phyloP scores from a whole-genome alignment of 2,113 vertebrate genomes.

The Sinocyclocheilus anshuiensis region DNA sequence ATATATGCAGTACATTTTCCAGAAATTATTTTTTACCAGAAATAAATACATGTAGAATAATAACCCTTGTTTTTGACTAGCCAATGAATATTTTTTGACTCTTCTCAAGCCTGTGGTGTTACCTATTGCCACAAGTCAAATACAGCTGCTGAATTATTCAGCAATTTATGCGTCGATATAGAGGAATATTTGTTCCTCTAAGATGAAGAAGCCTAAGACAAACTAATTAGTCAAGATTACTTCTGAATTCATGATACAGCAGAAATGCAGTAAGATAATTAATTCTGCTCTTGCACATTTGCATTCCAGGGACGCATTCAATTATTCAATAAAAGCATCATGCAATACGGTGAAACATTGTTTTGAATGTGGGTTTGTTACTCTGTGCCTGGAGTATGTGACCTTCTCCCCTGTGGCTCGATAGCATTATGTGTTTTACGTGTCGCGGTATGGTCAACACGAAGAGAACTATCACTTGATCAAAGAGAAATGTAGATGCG shows the following conservation, averaged over 20 bases:
- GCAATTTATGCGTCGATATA: background rate
- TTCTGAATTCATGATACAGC: constrained; percentile 32
- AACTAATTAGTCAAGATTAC: constrained; percentile 7
- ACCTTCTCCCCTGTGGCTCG: background rate
- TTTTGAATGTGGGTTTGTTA: background rate
- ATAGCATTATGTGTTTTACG: background rate
- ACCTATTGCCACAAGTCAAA: background rate
- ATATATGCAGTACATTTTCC: constrained; percentile 4
- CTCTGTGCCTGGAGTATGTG: background rate
- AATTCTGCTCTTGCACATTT: constrained; percentile 22
- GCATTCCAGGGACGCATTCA: constrained; percentile 15
- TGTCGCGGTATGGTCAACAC: background rate
- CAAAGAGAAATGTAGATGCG: constrained; percentile 2
- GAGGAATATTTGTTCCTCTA: constrained; percentile 1
- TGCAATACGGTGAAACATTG: constrained; percentile 13
- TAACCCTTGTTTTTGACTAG: background rate
- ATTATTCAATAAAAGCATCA: constrained; percentile 34
- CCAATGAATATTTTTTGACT: background rate
- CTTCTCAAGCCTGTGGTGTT: background rate
- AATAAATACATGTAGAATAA: background rate
- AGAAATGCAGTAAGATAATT: constrained; percentile 15
- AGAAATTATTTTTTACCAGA: background rate
- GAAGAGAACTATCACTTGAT: constrained; percentile 2
- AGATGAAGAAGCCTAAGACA: background rate
- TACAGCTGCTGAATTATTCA: constrained; percentile 16